phyloP scores from a whole-genome alignment of 2,888 invertebrate species.

The Eubasilissa splendida region DNA sequence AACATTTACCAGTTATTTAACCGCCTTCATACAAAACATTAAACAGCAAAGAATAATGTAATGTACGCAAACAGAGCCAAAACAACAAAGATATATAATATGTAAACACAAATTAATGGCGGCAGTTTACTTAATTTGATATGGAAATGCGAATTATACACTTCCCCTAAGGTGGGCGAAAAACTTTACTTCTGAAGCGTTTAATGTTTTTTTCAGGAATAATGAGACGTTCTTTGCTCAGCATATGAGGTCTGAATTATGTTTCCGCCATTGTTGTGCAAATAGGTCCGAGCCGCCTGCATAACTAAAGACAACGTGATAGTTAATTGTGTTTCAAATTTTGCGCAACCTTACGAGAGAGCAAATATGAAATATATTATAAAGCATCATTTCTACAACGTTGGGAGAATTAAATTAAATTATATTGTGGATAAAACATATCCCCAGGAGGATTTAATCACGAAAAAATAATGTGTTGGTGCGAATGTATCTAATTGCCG shows the following conservation, averaged over 20 bases:
- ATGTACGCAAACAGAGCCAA: slow-evolving; percentile 20
- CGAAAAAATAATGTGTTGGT: too few relatives aligned
- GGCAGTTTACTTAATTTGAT: slow-evolving; percentile 37
- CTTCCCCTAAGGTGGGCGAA: slow-evolving; percentile 18
- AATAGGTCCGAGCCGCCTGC: slow-evolving; percentile 3
- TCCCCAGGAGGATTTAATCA: too few relatives aligned
- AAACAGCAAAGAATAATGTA: slow-evolving; percentile 19
- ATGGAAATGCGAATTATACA: slow-evolving; percentile 39
- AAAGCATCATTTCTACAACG: too few relatives aligned
- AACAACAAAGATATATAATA: slow-evolving; percentile 22
- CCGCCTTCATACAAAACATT: not conserved
- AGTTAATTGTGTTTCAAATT: slow-evolving; percentile 36
- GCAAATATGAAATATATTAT: too few relatives aligned
- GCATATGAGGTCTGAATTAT: slow-evolving; percentile 9
- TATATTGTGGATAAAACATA: too few relatives aligned
- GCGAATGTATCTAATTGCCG: too few relatives aligned
- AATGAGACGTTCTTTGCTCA: slow-evolving; percentile 5
- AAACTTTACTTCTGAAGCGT: not conserved
- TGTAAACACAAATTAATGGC: slow-evolving; percentile 34
- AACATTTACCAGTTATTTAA: not conserved
- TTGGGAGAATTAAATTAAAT: too few relatives aligned
- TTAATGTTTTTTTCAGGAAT: slow-evolving; percentile 10
- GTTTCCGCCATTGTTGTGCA: slow-evolving; percentile 21
- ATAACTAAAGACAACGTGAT: slow-evolving; percentile 38
- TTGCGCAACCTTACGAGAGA: not conserved